Conservation (phyloP, 2,797 vertebrate species). For the Pseudochirops corinnae region DNA sequence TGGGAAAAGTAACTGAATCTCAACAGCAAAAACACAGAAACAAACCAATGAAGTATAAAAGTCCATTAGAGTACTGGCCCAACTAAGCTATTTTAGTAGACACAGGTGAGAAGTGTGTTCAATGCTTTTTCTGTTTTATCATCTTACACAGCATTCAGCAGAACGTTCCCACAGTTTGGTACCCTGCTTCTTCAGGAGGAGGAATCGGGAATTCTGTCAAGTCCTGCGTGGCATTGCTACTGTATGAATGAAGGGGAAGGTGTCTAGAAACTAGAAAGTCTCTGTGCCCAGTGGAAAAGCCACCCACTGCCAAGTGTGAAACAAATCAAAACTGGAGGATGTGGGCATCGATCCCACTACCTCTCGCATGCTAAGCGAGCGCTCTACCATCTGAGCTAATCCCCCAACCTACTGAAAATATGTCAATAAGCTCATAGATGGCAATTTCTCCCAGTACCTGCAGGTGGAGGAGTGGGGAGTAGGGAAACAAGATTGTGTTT, state of each 20-base stretch:
- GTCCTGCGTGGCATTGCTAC: background rate
- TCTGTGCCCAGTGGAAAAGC: background rate
- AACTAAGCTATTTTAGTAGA: background rate
- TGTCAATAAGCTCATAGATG: no score
- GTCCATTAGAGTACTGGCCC: background rate
- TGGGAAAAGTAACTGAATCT: background rate
- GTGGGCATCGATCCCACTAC: background rate
- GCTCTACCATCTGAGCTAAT: background rate
- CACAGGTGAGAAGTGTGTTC: background rate
- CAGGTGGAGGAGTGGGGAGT: background rate
- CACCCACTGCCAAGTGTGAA: background rate
- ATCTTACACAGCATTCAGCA: background rate
- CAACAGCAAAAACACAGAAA: background rate
- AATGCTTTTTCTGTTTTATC: background rate
- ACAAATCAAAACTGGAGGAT: background rate
- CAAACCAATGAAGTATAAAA: background rate
- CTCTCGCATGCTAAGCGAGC: background rate
- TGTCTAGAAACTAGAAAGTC: background rate
- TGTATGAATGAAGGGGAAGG: background rate
- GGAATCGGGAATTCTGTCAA: background rate
- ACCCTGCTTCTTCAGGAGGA: background rate
- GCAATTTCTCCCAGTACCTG: background rate
- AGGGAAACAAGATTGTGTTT: background rate
- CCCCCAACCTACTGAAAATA: accelerated
- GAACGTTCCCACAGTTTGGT: background rate